Evolutionary conservation across 64 coral and sea anemone species (phyloP).

Genomic region (Stichodactyla helianthus): DNA sequence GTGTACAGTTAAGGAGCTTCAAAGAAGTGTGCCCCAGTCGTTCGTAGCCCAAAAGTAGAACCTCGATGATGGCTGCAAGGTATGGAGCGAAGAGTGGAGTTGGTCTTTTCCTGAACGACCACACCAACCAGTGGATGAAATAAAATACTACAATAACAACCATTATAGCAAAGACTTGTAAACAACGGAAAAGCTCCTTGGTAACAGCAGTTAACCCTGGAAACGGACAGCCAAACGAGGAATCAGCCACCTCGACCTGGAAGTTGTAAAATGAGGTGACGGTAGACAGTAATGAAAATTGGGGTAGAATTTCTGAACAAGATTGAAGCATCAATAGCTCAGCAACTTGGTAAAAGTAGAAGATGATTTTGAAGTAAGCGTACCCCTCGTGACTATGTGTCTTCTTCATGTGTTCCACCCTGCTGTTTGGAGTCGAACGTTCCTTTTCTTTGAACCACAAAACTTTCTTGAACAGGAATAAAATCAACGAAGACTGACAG

Average conservation of each 20-base stretch:
- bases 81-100: conserved; percentile 31
- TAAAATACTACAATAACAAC: too few species aligned
- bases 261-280: conserved; percentile 35
- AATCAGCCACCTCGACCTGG: not conserved
- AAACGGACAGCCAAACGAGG: conserved; percentile 36
- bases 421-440: not conserved
- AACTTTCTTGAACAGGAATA: not conserved
- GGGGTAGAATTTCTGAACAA: conserved; percentile 7
- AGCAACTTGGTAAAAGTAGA: conserved; percentile 59
- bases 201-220: conserved; percentile 39
- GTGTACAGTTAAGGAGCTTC: conserved; percentile 57
- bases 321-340: conserved; percentile 32
- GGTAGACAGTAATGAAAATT: not conserved
- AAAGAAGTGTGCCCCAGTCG: too few species aligned
- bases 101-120: not conserved
- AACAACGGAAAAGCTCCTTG: too few species aligned
- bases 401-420: not conserved
- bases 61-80: conserved; percentile 35
- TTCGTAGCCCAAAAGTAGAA: too few species aligned
- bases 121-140: conserved; percentile 6
- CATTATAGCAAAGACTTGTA: too few species aligned
- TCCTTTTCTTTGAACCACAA: conserved; percentile 23
- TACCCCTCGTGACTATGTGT: not conserved
- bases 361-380: conserved; percentile 38
- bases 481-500: not conserved